Conservation (phyloP, 35 echinoderm and acorn worm genomes). For the Heliocidaris erythrogramma region DNA sequence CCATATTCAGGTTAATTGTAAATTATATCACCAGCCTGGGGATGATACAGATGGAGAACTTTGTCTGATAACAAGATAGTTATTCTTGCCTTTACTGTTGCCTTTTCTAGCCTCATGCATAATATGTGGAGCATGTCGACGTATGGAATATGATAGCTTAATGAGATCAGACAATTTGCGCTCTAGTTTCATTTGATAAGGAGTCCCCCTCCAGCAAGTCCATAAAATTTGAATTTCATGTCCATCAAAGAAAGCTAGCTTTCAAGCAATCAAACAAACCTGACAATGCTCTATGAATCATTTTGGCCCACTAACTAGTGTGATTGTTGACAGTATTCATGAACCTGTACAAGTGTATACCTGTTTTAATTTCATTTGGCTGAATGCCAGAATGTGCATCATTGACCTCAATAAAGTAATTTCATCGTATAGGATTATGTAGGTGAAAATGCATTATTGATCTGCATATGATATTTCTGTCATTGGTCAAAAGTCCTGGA, state of each 20-base stretch:
- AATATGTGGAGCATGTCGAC: background rate
- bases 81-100: background rate
- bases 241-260: background rate
- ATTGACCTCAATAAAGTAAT: too few species aligned
- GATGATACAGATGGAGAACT: background rate
- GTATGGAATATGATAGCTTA: background rate
- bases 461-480: too few species aligned
- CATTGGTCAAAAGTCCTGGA: too few species aligned
- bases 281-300: background rate
- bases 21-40: background rate
- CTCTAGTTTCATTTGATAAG: conserved; percentile 16
- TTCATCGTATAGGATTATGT: too few species aligned
- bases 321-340: too few species aligned
- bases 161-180: conserved; percentile 16
- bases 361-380: too few species aligned
- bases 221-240: conserved; percentile 38
- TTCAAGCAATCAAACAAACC: background rate
- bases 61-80: background rate
- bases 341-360: too few species aligned
- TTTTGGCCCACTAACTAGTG: background rate
- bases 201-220: conserved; percentile 25
- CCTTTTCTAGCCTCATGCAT: background rate
- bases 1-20: background rate
- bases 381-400: too few species aligned
- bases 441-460: too few species aligned